Conservation (phyloP, 2,797 vertebrate species). For the Propithecus deckenii region DNA sequence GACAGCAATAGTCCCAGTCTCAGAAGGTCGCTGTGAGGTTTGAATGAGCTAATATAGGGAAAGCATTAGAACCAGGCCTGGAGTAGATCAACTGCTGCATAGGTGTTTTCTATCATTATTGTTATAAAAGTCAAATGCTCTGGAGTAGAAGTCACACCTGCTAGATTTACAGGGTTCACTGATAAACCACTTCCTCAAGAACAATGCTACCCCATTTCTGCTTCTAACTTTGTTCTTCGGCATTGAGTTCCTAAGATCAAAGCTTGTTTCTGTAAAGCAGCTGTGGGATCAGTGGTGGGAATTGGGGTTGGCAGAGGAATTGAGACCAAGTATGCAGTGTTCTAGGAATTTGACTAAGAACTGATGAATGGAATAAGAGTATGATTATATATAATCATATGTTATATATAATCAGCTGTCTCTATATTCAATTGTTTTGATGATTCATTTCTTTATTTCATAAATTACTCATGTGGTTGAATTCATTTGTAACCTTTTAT, state of each 20-base stretch:
- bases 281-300: not conserved
- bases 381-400: not conserved
- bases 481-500: not conserved
- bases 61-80: not conserved
- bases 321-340: not conserved
- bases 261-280: not conserved
- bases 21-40: not conserved
- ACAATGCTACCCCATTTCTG: not conserved
- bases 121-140: not conserved
- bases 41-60: not conserved
- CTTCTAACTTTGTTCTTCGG: not conserved
- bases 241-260: not conserved
- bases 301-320: not conserved
- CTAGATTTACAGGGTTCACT: not conserved
- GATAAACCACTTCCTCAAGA: not conserved
- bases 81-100: not conserved
- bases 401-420: not conserved
- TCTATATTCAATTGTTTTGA: not conserved
- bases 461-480: not conserved
- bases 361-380: not conserved
- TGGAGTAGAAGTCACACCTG: not conserved
- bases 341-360: not conserved
- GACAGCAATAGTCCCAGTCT: not conserved
- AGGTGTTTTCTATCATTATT: not conserved
- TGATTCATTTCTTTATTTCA: not conserved